A percentile compares a stretch with the other conserved stretches of the same genome.
phyloP scores from a whole-genome alignment of 2,888 invertebrate genomes.

The Drosophila histrio region DNA sequence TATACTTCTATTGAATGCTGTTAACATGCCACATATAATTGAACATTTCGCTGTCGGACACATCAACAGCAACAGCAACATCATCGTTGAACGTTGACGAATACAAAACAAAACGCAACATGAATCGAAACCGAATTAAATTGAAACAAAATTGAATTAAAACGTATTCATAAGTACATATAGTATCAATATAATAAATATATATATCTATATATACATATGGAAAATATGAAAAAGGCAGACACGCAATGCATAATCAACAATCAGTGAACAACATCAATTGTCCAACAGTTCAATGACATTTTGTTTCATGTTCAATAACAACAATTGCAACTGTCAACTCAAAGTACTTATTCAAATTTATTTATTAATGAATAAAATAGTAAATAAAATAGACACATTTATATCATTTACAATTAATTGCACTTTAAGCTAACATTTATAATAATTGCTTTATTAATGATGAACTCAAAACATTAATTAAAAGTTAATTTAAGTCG shows the following conservation, averaged over 20 bases:
- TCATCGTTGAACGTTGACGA: conserved; percentile 49
- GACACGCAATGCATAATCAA: conserved; percentile 63
- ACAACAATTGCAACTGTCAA: conserved; percentile 54
- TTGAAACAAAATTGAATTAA: conserved; percentile 50
- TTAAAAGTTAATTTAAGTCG: too few relatives aligned
- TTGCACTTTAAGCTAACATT: too few relatives aligned
- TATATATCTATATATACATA: conserved; percentile 24
- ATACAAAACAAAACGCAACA: conserved; percentile 47
- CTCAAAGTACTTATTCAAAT: too few relatives aligned
- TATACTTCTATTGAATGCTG: conserved; percentile 56
- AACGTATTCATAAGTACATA: conserved; percentile 29
- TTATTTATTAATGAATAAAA: too few relatives aligned
- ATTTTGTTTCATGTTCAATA: conserved; percentile 67
- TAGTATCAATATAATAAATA: conserved; percentile 4
- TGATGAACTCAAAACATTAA: too few relatives aligned
- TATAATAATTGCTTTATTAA: background rate
- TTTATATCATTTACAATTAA: background rate
- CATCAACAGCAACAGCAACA: too few relatives aligned
- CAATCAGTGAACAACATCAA: conserved; percentile 24
- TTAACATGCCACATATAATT: conserved; percentile 54
- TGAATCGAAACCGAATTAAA: conserved; percentile 42
- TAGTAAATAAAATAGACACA: background rate
- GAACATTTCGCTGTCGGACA: conserved; percentile 34
- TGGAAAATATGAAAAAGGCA: conserved; percentile 50
- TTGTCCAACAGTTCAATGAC: conserved; percentile 68